A percentile compares a stretch with the other conserved stretches of the same genome.
phyloP scores from a whole-genome alignment of 2,797 vertebrate genomes.

The Pagetopsis macropterus region DNA sequence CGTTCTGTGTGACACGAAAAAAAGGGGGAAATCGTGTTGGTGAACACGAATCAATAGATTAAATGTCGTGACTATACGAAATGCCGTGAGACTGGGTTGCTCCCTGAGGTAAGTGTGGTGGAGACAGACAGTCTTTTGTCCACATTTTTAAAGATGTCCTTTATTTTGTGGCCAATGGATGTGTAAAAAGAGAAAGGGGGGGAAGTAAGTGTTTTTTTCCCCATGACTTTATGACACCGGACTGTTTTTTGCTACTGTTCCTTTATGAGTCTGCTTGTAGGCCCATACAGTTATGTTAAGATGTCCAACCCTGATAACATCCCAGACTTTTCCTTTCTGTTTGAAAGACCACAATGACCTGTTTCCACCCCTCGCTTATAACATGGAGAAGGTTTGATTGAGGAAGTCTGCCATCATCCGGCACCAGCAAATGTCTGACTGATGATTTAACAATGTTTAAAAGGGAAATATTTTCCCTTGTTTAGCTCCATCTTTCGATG shows the following conservation, averaged over 20 bases:
- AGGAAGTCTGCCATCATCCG: slow-evolving; percentile 18
- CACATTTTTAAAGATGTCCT: slow-evolving; percentile 45
- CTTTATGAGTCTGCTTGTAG: slow-evolving; percentile 33
- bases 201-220: slow-evolving; percentile 41
- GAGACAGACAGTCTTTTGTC: slow-evolving; percentile 67
- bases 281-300: slow-evolving; percentile 33
- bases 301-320: slow-evolving; percentile 51
- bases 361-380: slow-evolving; percentile 28
- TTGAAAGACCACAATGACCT: slow-evolving; percentile 40
- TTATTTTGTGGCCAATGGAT: slow-evolving; percentile 41
- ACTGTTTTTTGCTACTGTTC: slow-evolving; percentile 35
- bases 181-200: slow-evolving; percentile 12
- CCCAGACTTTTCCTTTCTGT: slow-evolving; percentile 45
- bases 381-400: slow-evolving; percentile 8
- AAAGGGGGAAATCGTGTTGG: too few relatives aligned
- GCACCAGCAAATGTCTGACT: slow-evolving; percentile 13
- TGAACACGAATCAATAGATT: too few relatives aligned
- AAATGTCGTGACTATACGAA: too few relatives aligned
- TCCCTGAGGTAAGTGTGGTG: slow-evolving; percentile 50
- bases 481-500: slow-evolving; percentile 12
- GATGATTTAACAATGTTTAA: slow-evolving; percentile 26
- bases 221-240: slow-evolving; percentile 40
- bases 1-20: too few relatives aligned
- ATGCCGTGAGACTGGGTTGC: too few relatives aligned
- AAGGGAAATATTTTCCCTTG: neutral